These are phyloP conservation scores for Xestoiulus laeticollis DNA, from an alignment of 2,888 invertebrate genomes.

Conservation along the genomic window DNA sequence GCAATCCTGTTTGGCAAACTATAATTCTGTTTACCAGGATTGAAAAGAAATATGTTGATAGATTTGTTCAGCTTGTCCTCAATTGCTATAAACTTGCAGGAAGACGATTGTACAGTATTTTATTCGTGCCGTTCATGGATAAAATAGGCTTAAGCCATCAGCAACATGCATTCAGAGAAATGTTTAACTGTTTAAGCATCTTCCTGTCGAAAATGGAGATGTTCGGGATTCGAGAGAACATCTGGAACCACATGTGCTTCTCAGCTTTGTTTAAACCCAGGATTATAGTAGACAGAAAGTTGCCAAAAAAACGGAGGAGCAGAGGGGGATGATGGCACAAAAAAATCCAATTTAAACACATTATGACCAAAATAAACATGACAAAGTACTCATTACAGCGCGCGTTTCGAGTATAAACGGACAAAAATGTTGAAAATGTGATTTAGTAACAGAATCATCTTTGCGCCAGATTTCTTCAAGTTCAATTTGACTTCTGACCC, in stretches of 20 bases:
- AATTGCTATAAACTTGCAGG: background rate
- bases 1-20: too few relatives aligned
- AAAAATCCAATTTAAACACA: constrained; percentile 28
- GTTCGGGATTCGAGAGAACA: background rate
- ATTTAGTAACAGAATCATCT: background rate
- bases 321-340: background rate
- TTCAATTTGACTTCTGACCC: background rate
- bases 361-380: constrained; percentile 28
- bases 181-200: background rate
- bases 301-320: background rate
- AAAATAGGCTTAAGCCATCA: background rate
- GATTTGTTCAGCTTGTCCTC: background rate
- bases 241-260: constrained; percentile 28
- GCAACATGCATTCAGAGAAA: background rate
- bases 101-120: background rate
- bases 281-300: background rate
- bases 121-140: background rate
- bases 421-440: background rate
- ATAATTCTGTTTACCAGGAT: too few relatives aligned
- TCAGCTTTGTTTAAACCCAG: constrained; percentile 18
- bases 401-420: background rate
- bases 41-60: too few relatives aligned
- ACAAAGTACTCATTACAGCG: background rate
- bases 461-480: constrained; percentile 6
- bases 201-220: constrained; percentile 19